A percentile compares a stretch with the other conserved stretches of the same genome.
These are phyloP conservation scores for Nylanderia fulva DNA, from an alignment of 1,140 invertebrate genomes.

Conservation along the genomic window DNA sequence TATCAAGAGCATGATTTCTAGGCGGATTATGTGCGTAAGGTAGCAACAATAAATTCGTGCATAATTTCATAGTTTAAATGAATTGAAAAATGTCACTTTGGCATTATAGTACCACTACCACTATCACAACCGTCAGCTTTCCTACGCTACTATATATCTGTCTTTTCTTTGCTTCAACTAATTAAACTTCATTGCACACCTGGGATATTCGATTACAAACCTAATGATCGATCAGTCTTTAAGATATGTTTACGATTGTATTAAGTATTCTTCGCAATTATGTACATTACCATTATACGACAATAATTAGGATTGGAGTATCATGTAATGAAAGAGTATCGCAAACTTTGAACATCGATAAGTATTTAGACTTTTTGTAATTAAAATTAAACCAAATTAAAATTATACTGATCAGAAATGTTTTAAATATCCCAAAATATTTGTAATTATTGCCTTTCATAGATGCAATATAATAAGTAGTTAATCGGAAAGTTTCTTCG, in stretches of 20 bases:
- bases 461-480: not conserved
- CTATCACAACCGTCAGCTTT: conserved; percentile 43
- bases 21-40: not conserved
- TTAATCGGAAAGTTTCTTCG: not conserved
- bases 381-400: not conserved
- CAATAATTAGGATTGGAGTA: not conserved
- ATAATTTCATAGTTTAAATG: not conserved
- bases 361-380: not conserved
- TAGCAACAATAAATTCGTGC: not conserved
- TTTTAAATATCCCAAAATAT: not conserved
- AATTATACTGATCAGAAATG: not conserved
- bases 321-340: not conserved
- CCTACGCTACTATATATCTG: not conserved
- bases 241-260: not conserved
- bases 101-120: conserved; percentile 25
- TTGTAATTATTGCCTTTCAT: not conserved
- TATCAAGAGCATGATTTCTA: not conserved
- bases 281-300: not conserved
- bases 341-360: not conserved
- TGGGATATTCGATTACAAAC: conserved; percentile 20
- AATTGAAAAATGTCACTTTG: not conserved
- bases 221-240: conserved; percentile 25
- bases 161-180: not conserved
- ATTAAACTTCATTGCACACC: conserved; percentile 45
- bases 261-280: not conserved